Conservation (phyloP, 2,888 invertebrate species). For the Lissocephala sabroskyi region DNA sequence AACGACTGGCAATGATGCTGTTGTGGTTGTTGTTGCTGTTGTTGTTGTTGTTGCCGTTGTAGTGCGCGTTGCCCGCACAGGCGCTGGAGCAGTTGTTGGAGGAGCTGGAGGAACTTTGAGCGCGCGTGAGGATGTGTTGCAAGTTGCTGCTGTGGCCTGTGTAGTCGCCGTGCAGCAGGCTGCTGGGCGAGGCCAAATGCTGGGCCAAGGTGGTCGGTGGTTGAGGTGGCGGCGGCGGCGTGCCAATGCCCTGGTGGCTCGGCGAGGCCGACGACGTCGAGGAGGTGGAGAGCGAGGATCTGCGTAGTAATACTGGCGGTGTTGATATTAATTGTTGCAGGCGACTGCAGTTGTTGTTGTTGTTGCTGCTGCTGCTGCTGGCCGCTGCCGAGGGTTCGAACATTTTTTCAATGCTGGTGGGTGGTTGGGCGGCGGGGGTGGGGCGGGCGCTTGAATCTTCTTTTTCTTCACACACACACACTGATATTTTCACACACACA, state of each 20-base stretch:
- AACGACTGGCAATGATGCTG: slow-evolving; percentile 67
- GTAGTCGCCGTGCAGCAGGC: slow-evolving; percentile 59
- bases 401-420: too few species aligned
- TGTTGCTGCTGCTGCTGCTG: slow-evolving; percentile 34
- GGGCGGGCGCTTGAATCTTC: slow-evolving; percentile 8
- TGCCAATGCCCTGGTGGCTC: slow-evolving; percentile 36
- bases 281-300: slow-evolving; percentile 44
- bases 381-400: slow-evolving; percentile 64
- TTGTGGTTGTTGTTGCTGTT: slow-evolving; percentile 34
- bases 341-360: slow-evolving; percentile 63
- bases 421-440: too few species aligned
- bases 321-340: slow-evolving; percentile 70
- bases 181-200: slow-evolving; percentile 65
- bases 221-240: slow-evolving; percentile 36
- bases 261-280: slow-evolving; percentile 19
- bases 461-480: slow-evolving; percentile 8
- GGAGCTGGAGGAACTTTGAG: slow-evolving; percentile 44
- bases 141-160: slow-evolving; percentile 48
- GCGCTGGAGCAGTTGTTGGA: slow-evolving; percentile 55
- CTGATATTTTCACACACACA: not conserved
- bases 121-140: slow-evolving; percentile 57
- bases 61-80: slow-evolving; percentile 57
- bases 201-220: slow-evolving; percentile 50
- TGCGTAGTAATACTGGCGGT: slow-evolving; percentile 65
- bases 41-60: slow-evolving; percentile 48